A percentile compares a stretch with the other conserved stretches of the same genome.
These are phyloP conservation scores for Ennomos fuscantarius DNA, from an alignment of 2,888 invertebrate species.

Conservation along the genomic window DNA sequence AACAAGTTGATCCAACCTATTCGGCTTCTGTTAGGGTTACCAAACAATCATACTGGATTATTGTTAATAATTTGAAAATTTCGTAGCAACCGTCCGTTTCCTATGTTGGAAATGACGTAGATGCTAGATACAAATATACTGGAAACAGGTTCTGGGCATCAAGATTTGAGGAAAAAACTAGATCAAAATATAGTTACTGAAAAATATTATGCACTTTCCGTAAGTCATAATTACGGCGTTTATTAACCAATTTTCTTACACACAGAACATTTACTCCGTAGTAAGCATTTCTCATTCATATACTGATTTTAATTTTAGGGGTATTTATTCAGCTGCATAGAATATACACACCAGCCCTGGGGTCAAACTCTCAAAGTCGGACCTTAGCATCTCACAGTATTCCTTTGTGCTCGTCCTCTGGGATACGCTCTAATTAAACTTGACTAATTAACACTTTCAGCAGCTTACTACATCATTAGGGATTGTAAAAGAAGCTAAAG, in stretches of 20 bases:
- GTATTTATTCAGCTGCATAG: conserved; percentile 17
- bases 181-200: too few relatives aligned
- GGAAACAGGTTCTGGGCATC: too few relatives aligned
- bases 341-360: conserved; percentile 16
- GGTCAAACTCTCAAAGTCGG: conserved; percentile 43
- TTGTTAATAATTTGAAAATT: neutral
- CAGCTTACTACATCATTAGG: conserved; percentile 24
- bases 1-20: conserved; percentile 45
- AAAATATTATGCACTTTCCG: too few relatives aligned
- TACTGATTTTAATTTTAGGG: neutral
- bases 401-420: conserved; percentile 48
- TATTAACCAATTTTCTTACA: too few relatives aligned
- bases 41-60: conserved; percentile 8
- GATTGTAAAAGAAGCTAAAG: conserved; percentile 27
- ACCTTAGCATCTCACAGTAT: conserved; percentile 38
- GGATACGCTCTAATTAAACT: conserved; percentile 51
- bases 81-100: too few relatives aligned
- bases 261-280: too few relatives aligned
- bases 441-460: conserved; percentile 48
- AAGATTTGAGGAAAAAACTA: too few relatives aligned
- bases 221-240: too few relatives aligned
- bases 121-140: too few relatives aligned
- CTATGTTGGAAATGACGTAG: too few relatives aligned
- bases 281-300: neutral
- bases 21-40: conserved; percentile 22